These are phyloP conservation scores for Leptinotarsa texana DNA, from an alignment of 1,140 invertebrate genomes.

Conservation along the genomic window DNA sequence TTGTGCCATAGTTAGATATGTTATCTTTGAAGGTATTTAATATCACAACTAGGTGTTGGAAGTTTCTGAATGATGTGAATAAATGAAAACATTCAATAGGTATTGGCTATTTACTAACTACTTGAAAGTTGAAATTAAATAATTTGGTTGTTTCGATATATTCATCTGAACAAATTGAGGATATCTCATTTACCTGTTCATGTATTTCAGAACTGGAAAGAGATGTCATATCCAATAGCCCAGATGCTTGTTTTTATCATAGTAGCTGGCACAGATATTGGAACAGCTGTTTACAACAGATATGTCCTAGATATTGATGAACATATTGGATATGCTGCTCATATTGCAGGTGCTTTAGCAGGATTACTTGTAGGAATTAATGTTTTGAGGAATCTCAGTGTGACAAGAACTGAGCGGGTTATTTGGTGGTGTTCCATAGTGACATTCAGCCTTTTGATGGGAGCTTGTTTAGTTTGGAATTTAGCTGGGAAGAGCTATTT, in stretches of 20 bases:
- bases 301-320: slow-evolving; percentile 68
- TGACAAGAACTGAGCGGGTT: slow-evolving; percentile 81
- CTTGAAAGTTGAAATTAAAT: no score
- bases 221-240: slow-evolving; percentile 87
- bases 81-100: not conserved
- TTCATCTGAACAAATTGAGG: no score
- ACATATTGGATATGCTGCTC: slow-evolving; percentile 86
- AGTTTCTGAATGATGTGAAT: no score
- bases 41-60: no score
- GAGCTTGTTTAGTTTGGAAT: slow-evolving; percentile 55
- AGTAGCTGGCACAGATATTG: slow-evolving; percentile 69
- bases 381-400: slow-evolving; percentile 85
- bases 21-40: no score
- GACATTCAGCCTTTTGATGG: slow-evolving; percentile 75
- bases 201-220: slow-evolving; percentile 80
- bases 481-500: slow-evolving; percentile 39
- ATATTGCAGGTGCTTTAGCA: slow-evolving; percentile 83
- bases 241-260: slow-evolving; percentile 79
- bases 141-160: no score
- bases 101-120: not conserved
- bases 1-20: no score
- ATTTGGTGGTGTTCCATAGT: slow-evolving; percentile 80
- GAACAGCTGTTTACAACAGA: slow-evolving; percentile 80
- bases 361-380: slow-evolving; percentile 89
- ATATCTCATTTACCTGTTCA: no score